Conservation (phyloP, 2,888 invertebrate genomes). For the Kuschelorhynchus macadamiae region DNA sequence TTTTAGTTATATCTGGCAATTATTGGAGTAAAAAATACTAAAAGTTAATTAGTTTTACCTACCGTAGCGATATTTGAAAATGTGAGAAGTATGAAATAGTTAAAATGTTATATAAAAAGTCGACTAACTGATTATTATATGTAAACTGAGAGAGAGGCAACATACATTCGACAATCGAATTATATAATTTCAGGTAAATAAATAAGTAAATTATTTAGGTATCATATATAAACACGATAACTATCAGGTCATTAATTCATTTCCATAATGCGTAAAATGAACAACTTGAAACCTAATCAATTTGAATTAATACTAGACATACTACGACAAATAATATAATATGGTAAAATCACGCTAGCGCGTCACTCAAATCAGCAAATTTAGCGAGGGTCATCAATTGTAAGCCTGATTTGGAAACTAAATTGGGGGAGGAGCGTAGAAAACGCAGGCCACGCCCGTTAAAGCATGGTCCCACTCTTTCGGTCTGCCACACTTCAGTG, state of each 20-base stretch:
- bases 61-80: too few relatives aligned
- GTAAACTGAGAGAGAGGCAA: too few relatives aligned
- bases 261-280: constrained; percentile 53
- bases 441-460: constrained; percentile 54
- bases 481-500: constrained; percentile 54
- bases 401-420: constrained; percentile 60
- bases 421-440: constrained; percentile 57
- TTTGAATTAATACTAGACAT: constrained; percentile 63
- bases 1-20: too few relatives aligned
- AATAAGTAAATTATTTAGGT: constrained; percentile 12
- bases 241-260: constrained; percentile 39
- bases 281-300: constrained; percentile 58
- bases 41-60: too few relatives aligned
- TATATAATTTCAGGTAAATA: neutral
- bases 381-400: constrained; percentile 61
- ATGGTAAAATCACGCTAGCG: constrained; percentile 62
- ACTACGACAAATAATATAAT: constrained; percentile 65
- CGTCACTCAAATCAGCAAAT: constrained; percentile 58
- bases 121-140: too few relatives aligned
- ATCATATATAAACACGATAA: constrained; percentile 16
- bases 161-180: too few relatives aligned
- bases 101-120: too few relatives aligned
- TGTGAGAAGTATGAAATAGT: too few relatives aligned
- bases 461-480: constrained; percentile 59
- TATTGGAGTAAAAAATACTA: too few relatives aligned